Percentiles rank a stretch among this genome's conserved stretches.
These are phyloP conservation scores for Drosophila takahashii DNA, from an alignment of 1,140 invertebrate genomes.

Conservation along the genomic window DNA sequence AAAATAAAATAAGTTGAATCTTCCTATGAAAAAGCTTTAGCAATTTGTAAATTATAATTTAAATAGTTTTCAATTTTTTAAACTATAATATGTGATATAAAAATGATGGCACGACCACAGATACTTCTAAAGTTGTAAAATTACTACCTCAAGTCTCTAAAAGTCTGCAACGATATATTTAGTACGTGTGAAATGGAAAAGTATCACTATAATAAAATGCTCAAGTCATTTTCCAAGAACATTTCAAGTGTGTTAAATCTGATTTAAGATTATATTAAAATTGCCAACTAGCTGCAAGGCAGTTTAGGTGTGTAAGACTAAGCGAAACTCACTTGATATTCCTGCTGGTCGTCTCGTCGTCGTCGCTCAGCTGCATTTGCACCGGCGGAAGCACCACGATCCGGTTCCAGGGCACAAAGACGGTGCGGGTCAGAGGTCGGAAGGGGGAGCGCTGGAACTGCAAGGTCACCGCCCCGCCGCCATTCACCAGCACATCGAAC, in stretches of 20 bases:
- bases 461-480: constrained; percentile 98
- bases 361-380: constrained; percentile 93
- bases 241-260: too few relatives aligned
- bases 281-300: not conserved
- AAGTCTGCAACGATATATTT: too few relatives aligned
- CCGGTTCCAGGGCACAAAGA: constrained; percentile 98
- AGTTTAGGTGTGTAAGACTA: not conserved
- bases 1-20: too few relatives aligned
- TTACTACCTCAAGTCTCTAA: not conserved
- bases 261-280: not conserved
- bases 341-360: constrained; percentile 86
- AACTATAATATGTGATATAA: too few relatives aligned
- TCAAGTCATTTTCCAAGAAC: too few relatives aligned
- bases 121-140: not conserved
- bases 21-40: too few relatives aligned
- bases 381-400: constrained; percentile 95
- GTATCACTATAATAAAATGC: too few relatives aligned
- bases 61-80: too few relatives aligned
- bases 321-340: constrained; percentile 85
- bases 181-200: not conserved
- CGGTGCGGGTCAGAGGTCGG: constrained; percentile 92
- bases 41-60: too few relatives aligned
- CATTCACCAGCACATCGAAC: constrained; percentile 99
- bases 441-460: constrained; percentile 98
- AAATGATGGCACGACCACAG: too few relatives aligned